Evolutionary conservation across 2,113 vertebrate species (phyloP), one percentile per base, ranked within the genome.

Genomic region (Rhineura floridana): DNA sequence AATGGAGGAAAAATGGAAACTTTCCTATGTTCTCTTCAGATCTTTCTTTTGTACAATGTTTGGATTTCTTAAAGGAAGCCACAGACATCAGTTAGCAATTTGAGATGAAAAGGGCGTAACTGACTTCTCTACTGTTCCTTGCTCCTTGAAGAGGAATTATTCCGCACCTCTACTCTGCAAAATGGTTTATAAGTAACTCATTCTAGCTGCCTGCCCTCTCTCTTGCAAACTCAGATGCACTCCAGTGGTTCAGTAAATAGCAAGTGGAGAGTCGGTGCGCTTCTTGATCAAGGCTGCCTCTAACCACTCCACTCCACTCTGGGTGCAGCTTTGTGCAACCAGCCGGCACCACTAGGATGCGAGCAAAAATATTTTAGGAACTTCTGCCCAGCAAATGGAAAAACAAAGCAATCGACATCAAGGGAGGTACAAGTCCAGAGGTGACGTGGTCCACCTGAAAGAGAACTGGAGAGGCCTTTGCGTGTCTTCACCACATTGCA

Each of bases 221-320:
- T 17, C 44, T 50, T 55, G 76, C 48, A 79, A 69, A 86, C 85
- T 86, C 50, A 48, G 69, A 87, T 87, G 39, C 86, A 87, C 80
- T 17, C n/a, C 0, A 3, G 3, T 79, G n/a, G 12, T 79, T 89
- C 1, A 0, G 39, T 72, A 63, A 83, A 81, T 19, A 17, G 79
- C 17, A 4, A 81, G 23, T 2, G 33, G 23, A n/a, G 84, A 33
- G 36, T 36, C 19, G 5, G 84, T 50, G 75, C 0, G 46, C 83
- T 9, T 30, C 44, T 80, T 21, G 33, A 67, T 0, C 33, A 17
- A 33, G 19, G n/a, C 55, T 36, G 63, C 30, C 39, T 69, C 44
- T 0, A 44, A 50, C 8, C 46, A 2, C 73, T 25, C 23, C 39
- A 82, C 72, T 75, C 36, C 82, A n/a, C 1, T 75, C 85, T 28